Percentiles rank a stretch among this genome's conserved stretches.
Evolutionary conservation across 1,140 invertebrate genomes (phyloP).

Genomic region (Drosophila watanabei): DNA sequence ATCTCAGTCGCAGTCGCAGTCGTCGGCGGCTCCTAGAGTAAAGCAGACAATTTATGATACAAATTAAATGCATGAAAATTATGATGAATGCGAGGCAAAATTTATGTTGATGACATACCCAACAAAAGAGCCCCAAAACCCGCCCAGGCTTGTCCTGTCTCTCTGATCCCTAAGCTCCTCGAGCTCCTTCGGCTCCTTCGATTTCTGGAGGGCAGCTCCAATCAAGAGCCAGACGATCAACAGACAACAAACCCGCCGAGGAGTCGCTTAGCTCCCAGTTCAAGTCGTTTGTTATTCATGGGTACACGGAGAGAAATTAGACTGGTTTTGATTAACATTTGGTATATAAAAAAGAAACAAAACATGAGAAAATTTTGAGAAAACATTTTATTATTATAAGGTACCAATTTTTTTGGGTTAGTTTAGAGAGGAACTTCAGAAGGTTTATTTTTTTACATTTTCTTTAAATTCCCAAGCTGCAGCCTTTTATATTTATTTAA

Average conservation of each 20-base stretch:
- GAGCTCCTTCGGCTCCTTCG: conserved; percentile 5
- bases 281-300: conserved; percentile 27
- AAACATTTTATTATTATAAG: no score
- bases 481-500: no score
- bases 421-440: no score
- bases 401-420: no score
- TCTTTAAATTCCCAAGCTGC: no score
- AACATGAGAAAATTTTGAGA: no score
- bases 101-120: conserved; percentile 82
- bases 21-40: conserved; percentile 39
- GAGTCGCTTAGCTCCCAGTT: conserved; percentile 21
- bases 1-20: conserved; percentile 30
- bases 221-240: conserved; percentile 71
- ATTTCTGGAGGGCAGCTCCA: conserved; percentile 58
- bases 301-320: not conserved
- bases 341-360: no score
- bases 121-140: conserved; percentile 37
- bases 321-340: no score
- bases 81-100: conserved; percentile 81
- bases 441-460: no score
- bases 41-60: conserved; percentile 73
- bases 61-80: conserved; percentile 83
- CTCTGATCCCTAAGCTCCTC: conserved; percentile 8
- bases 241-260: conserved; percentile 44
- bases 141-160: conserved; percentile 14